Conservation (phyloP, 2,797 vertebrate species). For the Hyperoplus lanceolatus region DNA sequence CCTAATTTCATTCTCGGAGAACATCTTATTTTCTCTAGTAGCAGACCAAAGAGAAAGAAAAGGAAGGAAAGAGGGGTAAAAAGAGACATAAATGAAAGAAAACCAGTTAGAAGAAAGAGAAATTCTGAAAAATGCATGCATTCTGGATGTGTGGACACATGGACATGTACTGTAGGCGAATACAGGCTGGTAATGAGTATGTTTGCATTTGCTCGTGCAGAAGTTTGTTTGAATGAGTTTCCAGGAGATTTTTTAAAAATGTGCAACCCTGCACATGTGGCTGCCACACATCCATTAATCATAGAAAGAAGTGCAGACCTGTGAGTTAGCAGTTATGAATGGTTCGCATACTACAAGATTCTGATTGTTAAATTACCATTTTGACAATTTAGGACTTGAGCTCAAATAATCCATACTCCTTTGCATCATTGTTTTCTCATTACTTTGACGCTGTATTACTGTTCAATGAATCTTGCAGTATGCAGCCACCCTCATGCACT, state of each 20-base stretch:
- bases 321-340: constrained; percentile 21
- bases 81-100: constrained; percentile 53
- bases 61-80: constrained; percentile 31
- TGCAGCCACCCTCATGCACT: constrained; percentile 41
- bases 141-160: constrained; percentile 58
- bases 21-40: constrained; percentile 86
- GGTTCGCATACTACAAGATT: constrained; percentile 72
- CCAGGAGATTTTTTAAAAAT: not conserved
- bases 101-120: constrained; percentile 38
- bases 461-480: constrained; percentile 69
- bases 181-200: not conserved
- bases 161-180: not conserved
- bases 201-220: constrained; percentile 8
- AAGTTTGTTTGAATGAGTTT: not conserved
- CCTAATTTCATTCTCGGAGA: constrained; percentile 89
- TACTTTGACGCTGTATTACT: constrained; percentile 1
- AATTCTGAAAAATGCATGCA: constrained; percentile 17
- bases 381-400: not conserved
- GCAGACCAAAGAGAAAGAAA: constrained; percentile 49
- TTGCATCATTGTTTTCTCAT: not conserved
- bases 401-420: not conserved
- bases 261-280: not conserved
- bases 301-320: constrained; percentile 43
- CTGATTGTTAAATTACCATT: constrained; percentile 7
- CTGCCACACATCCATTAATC: constrained; percentile 68